These are phyloP conservation scores for Microctenopoma steveboyesi DNA, from an alignment of 2,797 vertebrate genomes.

Conservation along the genomic window DNA sequence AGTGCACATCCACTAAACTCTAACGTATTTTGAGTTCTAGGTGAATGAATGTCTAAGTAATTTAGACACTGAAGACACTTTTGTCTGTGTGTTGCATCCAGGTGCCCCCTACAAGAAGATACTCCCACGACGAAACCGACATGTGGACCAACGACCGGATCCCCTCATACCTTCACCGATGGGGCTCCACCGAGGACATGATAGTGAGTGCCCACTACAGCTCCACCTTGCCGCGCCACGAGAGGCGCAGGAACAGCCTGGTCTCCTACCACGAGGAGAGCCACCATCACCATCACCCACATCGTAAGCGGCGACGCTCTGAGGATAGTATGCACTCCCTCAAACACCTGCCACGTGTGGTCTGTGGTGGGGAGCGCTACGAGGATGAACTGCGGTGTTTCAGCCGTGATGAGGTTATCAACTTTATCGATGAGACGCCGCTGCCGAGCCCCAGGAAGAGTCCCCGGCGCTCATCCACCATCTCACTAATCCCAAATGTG, in stretches of 20 bases:
- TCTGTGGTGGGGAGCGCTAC: conserved; percentile 75
- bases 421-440: conserved; percentile 87
- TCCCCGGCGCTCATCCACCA: conserved; percentile 80
- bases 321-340: conserved; percentile 86
- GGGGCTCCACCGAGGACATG: conserved; percentile 92
- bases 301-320: conserved; percentile 86
- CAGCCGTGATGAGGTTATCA: conserved; percentile 87
- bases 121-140: conserved; percentile 94
- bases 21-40: conserved; percentile 1
- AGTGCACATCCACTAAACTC: conserved; percentile 4
- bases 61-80: conserved; percentile 36
- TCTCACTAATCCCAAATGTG: conserved; percentile 83
- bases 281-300: conserved; percentile 79
- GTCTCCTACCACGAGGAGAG: conserved; percentile 85
- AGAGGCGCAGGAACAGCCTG: conserved; percentile 86
- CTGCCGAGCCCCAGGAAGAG: conserved; percentile 85
- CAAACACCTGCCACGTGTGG: conserved; percentile 79
- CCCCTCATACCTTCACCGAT: conserved; percentile 88
- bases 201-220: conserved; percentile 85
- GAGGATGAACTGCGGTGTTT: conserved; percentile 84
- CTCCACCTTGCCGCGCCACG: conserved; percentile 83
- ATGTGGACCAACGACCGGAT: conserved; percentile 90
- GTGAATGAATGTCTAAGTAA: neutral
- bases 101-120: conserved; percentile 94
- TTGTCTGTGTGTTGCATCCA: conserved; percentile 77